Conservation (phyloP, 2,113 vertebrate genomes). For the Labeo catla region DNA sequence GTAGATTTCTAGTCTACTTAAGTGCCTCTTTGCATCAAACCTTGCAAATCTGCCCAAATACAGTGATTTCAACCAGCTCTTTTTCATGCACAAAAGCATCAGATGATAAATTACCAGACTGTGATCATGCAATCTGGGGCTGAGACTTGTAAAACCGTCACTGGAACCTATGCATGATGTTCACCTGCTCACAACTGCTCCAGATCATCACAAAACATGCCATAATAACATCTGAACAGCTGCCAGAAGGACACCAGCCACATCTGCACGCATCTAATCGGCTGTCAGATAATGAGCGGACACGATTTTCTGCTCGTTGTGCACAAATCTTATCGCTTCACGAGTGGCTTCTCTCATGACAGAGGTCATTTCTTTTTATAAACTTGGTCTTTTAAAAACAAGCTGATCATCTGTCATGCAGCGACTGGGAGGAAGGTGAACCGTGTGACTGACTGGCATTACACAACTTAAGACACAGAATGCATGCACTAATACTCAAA, state of each 20-base stretch:
- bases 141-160: neutral
- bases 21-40: neutral
- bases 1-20: neutral
- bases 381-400: neutral
- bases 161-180: neutral
- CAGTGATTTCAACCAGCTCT: neutral
- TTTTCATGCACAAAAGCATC: neutral
- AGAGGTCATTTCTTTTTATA: neutral
- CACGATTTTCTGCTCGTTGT: neutral
- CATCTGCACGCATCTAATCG: neutral
- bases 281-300: neutral
- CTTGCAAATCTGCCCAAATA: neutral
- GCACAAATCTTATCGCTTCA: neutral
- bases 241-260: neutral
- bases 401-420: neutral
- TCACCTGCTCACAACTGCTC: neutral
- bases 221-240: neutral
- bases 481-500: neutral
- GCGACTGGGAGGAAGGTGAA: neutral
- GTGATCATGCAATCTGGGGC: neutral
- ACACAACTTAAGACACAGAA: neutral
- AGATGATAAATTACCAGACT: neutral
- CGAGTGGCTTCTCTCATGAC: neutral
- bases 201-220: neutral
- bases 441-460: neutral